phyloP scores from a whole-genome alignment of 2,113 vertebrate genomes.

The Galbula dea region DNA sequence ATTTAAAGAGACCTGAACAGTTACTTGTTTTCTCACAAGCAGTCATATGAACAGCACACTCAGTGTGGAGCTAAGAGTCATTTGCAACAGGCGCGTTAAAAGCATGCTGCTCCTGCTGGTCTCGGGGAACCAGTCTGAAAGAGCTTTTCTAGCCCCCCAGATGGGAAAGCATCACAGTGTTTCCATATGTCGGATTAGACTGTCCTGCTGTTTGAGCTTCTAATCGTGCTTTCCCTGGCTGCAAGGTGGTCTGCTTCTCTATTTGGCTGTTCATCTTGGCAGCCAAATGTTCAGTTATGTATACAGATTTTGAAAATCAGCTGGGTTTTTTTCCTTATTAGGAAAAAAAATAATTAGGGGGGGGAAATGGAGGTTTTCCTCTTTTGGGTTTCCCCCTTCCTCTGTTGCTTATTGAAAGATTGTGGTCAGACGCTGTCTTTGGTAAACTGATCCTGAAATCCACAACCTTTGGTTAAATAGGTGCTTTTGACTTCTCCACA shows the following conservation, averaged over 20 bases:
- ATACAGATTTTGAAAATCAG: background rate
- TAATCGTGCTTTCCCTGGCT: background rate
- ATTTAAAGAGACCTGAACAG: background rate
- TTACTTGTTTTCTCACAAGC: background rate
- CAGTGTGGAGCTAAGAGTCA: background rate
- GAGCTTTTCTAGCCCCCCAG: background rate
- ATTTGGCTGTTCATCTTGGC: accelerated
- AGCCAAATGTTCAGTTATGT: background rate
- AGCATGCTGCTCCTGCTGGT: background rate
- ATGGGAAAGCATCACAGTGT: background rate
- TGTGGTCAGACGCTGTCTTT: background rate
- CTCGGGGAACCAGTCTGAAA: background rate
- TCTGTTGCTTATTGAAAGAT: background rate
- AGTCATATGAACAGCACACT: accelerated
- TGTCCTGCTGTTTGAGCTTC: background rate
- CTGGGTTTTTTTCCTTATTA: background rate
- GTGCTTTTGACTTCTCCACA: background rate
- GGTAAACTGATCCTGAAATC: background rate
- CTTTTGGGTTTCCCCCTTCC: background rate
- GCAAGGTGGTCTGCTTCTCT: background rate
- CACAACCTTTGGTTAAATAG: background rate
- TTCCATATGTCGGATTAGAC: background rate
- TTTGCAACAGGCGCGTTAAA: background rate
- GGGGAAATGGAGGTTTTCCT: background rate
- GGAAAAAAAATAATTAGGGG: background rate